phyloP scores from a whole-genome alignment of 2,113 vertebrate species.

The Microtus montanus region DNA sequence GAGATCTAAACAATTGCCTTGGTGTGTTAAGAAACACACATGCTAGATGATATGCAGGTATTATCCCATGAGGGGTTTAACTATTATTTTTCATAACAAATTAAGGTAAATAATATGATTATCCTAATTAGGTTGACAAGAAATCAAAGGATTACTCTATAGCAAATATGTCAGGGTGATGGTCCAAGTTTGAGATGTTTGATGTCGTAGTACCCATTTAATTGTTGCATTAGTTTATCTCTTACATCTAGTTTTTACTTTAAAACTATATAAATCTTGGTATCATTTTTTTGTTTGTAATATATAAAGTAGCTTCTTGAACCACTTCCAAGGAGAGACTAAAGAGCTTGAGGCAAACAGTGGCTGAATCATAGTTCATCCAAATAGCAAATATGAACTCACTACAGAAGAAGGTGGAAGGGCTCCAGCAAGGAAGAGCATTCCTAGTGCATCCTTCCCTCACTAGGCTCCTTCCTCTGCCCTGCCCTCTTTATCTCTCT shows the following conservation, averaged over 20 bases:
- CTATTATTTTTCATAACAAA: background rate
- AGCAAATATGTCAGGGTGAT: background rate
- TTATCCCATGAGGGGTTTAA: slow-evolving; percentile 22
- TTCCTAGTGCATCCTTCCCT: background rate
- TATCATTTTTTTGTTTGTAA: background rate
- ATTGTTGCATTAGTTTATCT: background rate
- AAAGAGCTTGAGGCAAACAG: background rate
- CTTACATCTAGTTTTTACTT: slow-evolving; percentile 40
- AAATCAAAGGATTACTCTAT: background rate
- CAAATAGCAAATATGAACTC: background rate
- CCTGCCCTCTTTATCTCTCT: no score
- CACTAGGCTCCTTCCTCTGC: background rate
- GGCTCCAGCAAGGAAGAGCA: background rate
- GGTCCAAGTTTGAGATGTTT: background rate
- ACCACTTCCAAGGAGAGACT: background rate
- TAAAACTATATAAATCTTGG: slow-evolving; percentile 3
- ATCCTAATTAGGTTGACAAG: background rate
- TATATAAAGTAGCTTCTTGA: background rate
- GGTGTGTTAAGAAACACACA: slow-evolving; percentile 11
- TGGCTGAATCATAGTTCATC: background rate
- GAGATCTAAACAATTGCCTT: background rate
- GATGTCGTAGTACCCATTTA: background rate
- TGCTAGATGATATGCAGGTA: background rate
- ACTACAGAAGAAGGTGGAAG: background rate
- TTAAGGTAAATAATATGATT: background rate